Percentiles rank a stretch among this genome's conserved stretches.
These are phyloP conservation scores for Apaloderma vittatum DNA, from an alignment of 2,113 vertebrate genomes.

Conservation along the genomic window DNA sequence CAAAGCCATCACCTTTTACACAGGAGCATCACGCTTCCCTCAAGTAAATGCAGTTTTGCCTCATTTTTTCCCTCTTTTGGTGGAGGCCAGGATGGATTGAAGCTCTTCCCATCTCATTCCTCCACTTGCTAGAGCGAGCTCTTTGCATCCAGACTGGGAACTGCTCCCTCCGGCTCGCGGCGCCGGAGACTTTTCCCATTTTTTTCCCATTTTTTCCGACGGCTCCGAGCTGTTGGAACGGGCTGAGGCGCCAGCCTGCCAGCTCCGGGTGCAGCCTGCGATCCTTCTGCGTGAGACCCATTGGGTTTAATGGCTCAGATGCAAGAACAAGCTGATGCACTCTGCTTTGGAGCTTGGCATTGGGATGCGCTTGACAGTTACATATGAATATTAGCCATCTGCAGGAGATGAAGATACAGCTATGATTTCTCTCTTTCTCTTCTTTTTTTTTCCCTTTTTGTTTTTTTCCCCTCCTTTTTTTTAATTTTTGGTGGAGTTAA, in stretches of 20 bases:
- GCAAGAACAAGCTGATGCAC: slow-evolving; percentile 21
- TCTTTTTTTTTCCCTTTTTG: background rate
- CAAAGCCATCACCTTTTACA: background rate
- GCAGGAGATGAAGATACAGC: background rate
- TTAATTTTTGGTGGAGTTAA: background rate
- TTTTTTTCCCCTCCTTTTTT: too few relatives aligned
- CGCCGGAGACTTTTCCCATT: background rate
- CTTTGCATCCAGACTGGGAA: background rate
- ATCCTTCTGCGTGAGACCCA: background rate
- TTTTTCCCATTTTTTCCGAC: background rate
- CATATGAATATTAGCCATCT: slow-evolving; percentile 54
- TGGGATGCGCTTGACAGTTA: background rate
- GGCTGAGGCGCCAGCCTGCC: background rate
- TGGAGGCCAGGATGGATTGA: background rate
- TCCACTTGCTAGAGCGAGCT: background rate
- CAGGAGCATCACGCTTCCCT: background rate
- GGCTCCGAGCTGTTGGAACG: background rate
- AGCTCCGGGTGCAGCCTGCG: slow-evolving; percentile 18
- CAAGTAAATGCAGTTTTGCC: background rate
- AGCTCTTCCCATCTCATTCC: background rate
- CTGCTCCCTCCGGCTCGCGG: background rate
- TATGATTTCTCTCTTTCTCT: background rate
- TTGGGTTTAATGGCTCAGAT: slow-evolving; percentile 19
- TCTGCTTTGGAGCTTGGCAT: slow-evolving; percentile 35
- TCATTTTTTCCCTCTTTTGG: background rate